Evolutionary conservation across 2,113 vertebrate species (phyloP), one percentile per base, ranked within the genome.

Genomic region (Holacanthus passer): DNA sequence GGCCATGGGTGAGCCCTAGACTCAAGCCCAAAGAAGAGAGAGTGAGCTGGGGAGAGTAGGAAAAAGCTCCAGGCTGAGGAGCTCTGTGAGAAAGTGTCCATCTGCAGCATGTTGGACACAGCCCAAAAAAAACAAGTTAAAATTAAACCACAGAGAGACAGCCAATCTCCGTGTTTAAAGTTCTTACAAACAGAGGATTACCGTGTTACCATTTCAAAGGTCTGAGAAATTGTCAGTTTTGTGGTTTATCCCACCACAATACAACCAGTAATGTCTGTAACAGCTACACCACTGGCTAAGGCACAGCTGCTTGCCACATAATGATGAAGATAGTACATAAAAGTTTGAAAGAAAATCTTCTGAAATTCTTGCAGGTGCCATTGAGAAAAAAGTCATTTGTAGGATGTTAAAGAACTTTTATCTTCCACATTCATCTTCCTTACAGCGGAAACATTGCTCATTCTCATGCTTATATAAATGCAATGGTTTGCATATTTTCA

Each of bases 111-210:
- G 69, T 65, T 95, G 93, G 94, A 92, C 64, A 55, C 17, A 27
- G 77, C 77, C 94, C 95, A 95, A 95, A 90, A 89, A 89, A 94
- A 96, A 95, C 93, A 95, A 86, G 87, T 94, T 95, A 93, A 94
- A 94, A 93, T 95, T 94, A 94, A 92, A 94, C 93, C 88, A 87
- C 88, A 88, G 85, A 90, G 91, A 89, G 90, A 86, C 73, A 83
- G 85, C 78, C 83, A 83, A 76, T 85, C 83, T 91, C 82, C 50
- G 64, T 84, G 88, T 94, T 94, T 93, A 91, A 91, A 89, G 83
- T 83, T 89, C 74, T 82, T 73, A 70, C 89, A 92, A 92, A 94
- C 90, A 93, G 84, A 77, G 88, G 90, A 93, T 94, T 91, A 91
- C 78, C 73, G n/a, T 87, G 82, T 82, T 85, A 90, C 79, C 62